Conservation (phyloP, 1,140 invertebrate genomes). For the Melitaea cinxia region DNA sequence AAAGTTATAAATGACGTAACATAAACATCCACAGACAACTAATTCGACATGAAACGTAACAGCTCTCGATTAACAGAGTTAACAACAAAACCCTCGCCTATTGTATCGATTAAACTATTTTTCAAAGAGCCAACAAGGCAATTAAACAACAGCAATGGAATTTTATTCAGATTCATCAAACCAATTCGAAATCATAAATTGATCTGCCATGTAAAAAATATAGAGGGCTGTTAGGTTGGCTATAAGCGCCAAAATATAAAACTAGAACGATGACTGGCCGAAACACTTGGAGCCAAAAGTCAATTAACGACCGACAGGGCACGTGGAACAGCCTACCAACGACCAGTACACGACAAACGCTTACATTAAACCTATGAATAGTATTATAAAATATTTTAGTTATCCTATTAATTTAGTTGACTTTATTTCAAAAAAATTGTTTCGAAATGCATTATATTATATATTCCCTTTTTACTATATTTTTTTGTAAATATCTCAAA, state of each 20-base stretch:
- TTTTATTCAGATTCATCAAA: slow-evolving; percentile 80
- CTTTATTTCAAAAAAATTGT: too few species aligned
- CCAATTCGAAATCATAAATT: slow-evolving; percentile 81
- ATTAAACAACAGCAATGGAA: slow-evolving; percentile 77
- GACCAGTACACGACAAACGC: slow-evolving; percentile 7
- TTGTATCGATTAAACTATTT: slow-evolving; percentile 69
- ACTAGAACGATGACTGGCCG: slow-evolving; percentile 78
- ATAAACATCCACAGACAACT: slow-evolving; percentile 18
- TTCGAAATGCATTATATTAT: too few species aligned
- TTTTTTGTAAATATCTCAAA: too few species aligned
- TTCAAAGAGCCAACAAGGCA: slow-evolving; percentile 73
- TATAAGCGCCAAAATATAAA: slow-evolving; percentile 79
- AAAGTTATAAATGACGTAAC: slow-evolving; percentile 19
- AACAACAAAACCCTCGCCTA: slow-evolving; percentile 46
- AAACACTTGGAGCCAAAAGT: slow-evolving; percentile 72
- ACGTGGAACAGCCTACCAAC: slow-evolving; percentile 52
- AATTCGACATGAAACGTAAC: slow-evolving; percentile 39
- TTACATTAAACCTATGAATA: slow-evolving; percentile 1
- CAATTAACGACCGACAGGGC: slow-evolving; percentile 69
- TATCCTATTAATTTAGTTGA: neutral
- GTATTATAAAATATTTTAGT: neutral
- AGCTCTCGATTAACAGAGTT: slow-evolving; percentile 45
- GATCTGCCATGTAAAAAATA: slow-evolving; percentile 79
- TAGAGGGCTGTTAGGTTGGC: slow-evolving; percentile 73
- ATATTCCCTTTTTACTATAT: too few species aligned